Evolutionary conservation across 1,140 invertebrate species (phyloP).

Genomic region (Sycophaga agraensis): DNA sequence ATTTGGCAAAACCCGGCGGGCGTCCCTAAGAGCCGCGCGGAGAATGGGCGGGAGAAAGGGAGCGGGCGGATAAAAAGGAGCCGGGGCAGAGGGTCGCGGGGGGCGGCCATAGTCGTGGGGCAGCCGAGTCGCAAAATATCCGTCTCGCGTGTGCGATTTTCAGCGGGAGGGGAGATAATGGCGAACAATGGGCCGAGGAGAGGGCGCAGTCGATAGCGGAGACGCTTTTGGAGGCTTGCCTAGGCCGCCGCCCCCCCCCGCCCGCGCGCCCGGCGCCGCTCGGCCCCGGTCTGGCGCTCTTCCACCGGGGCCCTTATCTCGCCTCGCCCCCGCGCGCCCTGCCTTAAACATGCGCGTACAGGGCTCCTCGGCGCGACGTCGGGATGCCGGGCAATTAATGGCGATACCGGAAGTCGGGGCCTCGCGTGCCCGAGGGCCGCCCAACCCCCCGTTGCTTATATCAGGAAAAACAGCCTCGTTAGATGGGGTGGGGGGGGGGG

Average conservation of each 20-base stretch:
- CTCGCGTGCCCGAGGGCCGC: too few relatives aligned
- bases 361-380: too few relatives aligned
- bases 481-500: too few relatives aligned
- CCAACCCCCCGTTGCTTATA: too few relatives aligned
- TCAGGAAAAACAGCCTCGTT: too few relatives aligned
- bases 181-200: slow-evolving; percentile 3
- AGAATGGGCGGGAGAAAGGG: not conserved
- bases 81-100: not conserved
- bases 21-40: not conserved
- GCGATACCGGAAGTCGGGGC: too few relatives aligned
- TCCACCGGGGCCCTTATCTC: not conserved
- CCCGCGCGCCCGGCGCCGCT: too few relatives aligned
- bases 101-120: too few relatives aligned
- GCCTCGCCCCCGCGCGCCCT: not conserved
- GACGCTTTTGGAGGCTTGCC: slow-evolving; percentile 10
- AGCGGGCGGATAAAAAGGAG: not conserved
- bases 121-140: slow-evolving; percentile 9
- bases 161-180: not conserved
- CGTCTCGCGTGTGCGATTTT: slow-evolving; percentile 3
- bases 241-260: too few relatives aligned
- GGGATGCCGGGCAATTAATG: too few relatives aligned
- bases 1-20: too few relatives aligned
- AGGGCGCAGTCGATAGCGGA: not conserved
- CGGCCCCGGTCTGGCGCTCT: not conserved
- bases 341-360: too few relatives aligned